Conservation (phyloP, 2,113 vertebrate genomes). For the Eudyptes chrysolophus region DNA sequence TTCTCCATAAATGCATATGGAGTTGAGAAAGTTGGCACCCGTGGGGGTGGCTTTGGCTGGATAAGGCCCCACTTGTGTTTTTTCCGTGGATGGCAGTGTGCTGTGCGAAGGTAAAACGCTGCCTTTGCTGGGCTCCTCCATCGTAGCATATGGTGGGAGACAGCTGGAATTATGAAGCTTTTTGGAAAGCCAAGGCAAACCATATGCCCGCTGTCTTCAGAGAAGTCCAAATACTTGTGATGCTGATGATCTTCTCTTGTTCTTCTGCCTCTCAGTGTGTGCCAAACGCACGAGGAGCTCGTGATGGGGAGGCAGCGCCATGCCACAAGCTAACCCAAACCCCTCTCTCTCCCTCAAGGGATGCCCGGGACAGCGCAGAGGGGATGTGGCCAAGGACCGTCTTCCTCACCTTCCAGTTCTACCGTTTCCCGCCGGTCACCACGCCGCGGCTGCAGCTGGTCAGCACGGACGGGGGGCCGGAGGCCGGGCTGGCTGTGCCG, state of each 20-base stretch:
- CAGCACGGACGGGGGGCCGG: neutral
- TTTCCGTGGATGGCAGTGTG: neutral
- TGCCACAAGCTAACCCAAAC: neutral
- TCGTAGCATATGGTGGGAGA: slow-evolving; percentile 25
- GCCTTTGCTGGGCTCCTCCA: neutral
- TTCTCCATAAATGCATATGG: neutral
- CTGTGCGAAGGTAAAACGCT: neutral
- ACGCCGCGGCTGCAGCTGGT: slow-evolving; percentile 84
- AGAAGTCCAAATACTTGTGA: slow-evolving; percentile 2
- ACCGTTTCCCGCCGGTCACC: slow-evolving; percentile 85
- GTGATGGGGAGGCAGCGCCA: fast-evolving
- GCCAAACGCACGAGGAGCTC: neutral
- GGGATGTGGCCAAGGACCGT: slow-evolving; percentile 78
- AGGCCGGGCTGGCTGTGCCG: neutral
- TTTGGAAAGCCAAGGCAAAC: slow-evolving; percentile 42
- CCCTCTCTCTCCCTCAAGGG: slow-evolving; percentile 64
- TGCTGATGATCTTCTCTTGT: neutral
- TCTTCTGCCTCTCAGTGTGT: neutral
- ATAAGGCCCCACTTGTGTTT: neutral
- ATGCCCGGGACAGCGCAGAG: slow-evolving; percentile 7
- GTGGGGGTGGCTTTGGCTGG: neutral
- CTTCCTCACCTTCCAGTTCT: slow-evolving; percentile 96
- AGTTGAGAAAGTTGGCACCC: neutral
- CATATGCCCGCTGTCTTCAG: slow-evolving; percentile 20
- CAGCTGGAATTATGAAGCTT: slow-evolving; percentile 44